Percentiles rank a stretch among this genome's conserved stretches.
phyloP scores from a whole-genome alignment of 2,797 vertebrate genomes.

The Sciurus vulgaris region DNA sequence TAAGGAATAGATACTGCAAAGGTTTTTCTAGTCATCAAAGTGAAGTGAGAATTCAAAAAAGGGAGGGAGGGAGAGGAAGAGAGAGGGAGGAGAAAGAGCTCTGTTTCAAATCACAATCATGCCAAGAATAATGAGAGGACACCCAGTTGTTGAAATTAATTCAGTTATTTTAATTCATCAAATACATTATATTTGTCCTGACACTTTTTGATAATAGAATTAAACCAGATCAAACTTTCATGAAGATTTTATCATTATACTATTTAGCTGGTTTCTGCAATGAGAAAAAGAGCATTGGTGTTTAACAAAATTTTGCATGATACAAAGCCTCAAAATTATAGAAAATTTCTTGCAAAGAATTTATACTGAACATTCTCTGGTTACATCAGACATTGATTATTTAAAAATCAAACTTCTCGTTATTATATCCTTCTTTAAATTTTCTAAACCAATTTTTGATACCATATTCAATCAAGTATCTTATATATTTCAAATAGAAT shows the following conservation, averaged over 20 bases:
- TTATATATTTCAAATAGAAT: neutral
- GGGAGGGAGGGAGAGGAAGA: neutral
- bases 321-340: slow-evolving; percentile 13
- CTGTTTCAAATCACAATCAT: neutral
- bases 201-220: neutral
- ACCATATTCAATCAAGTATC: neutral
- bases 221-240: neutral
- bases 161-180: neutral
- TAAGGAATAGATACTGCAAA: neutral
- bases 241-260: neutral
- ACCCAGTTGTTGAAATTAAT: neutral
- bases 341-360: neutral
- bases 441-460: neutral
- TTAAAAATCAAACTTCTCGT: neutral
- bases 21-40: neutral
- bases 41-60: neutral
- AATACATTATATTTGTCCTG: neutral
- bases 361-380: neutral
- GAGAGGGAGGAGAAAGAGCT: neutral
- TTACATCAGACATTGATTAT: neutral
- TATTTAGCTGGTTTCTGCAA: neutral
- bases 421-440: neutral
- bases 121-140: neutral
- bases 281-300: neutral
- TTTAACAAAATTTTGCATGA: neutral